Percentiles rank a stretch among this genome's conserved stretches.
phyloP scores from a whole-genome alignment of 2,797 vertebrate genomes.

The Phataginus tricuspis region DNA sequence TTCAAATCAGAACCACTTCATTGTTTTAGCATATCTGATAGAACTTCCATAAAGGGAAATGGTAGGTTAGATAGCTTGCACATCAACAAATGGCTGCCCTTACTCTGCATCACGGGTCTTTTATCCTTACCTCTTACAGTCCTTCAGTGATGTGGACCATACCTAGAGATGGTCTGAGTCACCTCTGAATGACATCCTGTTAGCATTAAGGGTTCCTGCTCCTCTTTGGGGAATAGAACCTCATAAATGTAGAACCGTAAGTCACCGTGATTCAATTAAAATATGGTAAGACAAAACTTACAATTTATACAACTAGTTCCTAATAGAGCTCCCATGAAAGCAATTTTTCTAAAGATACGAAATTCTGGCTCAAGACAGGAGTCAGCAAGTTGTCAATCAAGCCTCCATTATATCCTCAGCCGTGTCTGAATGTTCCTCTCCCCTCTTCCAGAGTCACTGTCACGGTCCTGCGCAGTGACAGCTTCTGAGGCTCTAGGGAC shows the following conservation, averaged over 20 bases:
- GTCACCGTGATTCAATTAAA: conserved; percentile 1
- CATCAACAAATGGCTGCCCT: not conserved
- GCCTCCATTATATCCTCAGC: not conserved
- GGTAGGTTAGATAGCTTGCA: not conserved
- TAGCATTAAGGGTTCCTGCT: not conserved
- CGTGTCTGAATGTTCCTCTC: not conserved
- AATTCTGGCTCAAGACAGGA: not conserved
- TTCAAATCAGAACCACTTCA: not conserved
- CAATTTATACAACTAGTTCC: not conserved
- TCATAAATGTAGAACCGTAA: not conserved
- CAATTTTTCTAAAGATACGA: not conserved
- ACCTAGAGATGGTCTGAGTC: not conserved
- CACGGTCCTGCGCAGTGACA: not conserved
- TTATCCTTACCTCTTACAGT: not conserved
- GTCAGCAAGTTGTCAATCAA: not conserved
- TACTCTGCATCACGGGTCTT: not conserved
- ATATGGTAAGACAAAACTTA: conserved; percentile 37
- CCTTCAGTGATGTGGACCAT: not conserved
- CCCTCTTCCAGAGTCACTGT: not conserved
- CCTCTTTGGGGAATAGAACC: not conserved
- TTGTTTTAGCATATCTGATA: not conserved
- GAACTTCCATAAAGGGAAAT: not conserved
- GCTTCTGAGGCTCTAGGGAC: not conserved
- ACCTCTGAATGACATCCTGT: not conserved
- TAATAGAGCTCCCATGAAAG: not conserved